Conservation (phyloP, 2,113 vertebrate genomes). For the Nothocercus nigrocapillus region DNA sequence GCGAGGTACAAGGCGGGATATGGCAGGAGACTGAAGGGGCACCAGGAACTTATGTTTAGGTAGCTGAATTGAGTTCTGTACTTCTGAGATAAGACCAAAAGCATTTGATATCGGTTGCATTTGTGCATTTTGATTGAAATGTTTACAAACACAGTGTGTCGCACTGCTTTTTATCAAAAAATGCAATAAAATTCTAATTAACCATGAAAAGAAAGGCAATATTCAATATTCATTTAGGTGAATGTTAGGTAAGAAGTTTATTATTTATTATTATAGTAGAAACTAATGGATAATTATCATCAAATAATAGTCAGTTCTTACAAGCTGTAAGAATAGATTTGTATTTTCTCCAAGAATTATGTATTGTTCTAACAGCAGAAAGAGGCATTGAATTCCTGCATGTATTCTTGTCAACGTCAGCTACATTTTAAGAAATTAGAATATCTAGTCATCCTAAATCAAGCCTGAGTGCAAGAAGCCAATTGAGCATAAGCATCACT, state of each 20-base stretch:
- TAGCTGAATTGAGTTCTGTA: not conserved
- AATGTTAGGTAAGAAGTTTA: not conserved
- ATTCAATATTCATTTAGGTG: not conserved
- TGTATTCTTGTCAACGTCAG: not conserved
- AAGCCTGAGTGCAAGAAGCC: not conserved
- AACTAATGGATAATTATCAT: not conserved
- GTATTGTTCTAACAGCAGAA: not conserved
- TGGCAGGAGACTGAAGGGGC: not conserved
- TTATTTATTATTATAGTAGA: not conserved
- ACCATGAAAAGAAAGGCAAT: not conserved
- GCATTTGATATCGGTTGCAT: not conserved
- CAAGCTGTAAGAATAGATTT: not conserved
- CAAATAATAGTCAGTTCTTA: not conserved
- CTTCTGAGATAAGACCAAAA: not conserved
- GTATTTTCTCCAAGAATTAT: not conserved
- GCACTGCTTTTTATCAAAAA: not conserved
- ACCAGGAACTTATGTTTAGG: not conserved
- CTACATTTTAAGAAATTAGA: not conserved
- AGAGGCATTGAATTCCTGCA: not conserved
- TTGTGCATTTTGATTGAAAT: not conserved
- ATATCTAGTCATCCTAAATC: not conserved
- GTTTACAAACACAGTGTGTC: not conserved
- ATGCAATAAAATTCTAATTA: not conserved
- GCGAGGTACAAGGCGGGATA: not conserved
- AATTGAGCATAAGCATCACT: not conserved